Evolutionary conservation across 2,888 invertebrate genomes (phyloP), one percentile per base, ranked within the genome.

Genomic region (Hirtodrosophila duncani): DNA sequence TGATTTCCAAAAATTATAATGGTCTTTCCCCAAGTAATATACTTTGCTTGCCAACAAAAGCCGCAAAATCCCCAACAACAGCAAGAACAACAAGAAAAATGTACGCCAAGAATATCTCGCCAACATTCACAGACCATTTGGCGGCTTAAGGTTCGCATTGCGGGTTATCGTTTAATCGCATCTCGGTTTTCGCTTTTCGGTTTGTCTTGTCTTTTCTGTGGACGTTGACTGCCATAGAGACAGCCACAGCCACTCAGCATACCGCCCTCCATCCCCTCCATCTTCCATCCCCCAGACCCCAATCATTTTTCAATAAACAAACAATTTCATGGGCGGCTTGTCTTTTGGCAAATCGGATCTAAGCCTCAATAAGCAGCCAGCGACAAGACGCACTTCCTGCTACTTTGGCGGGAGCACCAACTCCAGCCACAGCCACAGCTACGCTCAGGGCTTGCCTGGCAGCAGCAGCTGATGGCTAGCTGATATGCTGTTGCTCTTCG

Each of bases 241-340:
- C 29, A 16, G 38, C n/a, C 21, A 20, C 51, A 51, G 51, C 37
- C 33, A 60, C 51, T 55, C 42, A 50, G 52, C 31, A 55, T 30
- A 42, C 5, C 16, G 36, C 39, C 23, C 8, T 1, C 9, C 41
- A 3, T 18, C 10, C 33, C 27, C 10, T 27, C 39, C 6, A 18
- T 34, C 18, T 41, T 29, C 52, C 43, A 30, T 33, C 44, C 48
- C 62, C 45, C 24, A 48, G 52, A 46, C 67, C 65, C 62, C 74
- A 77, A 77, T 80, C 77, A 78, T 78, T 78, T 78, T 78, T 78
- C 77, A 78, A 78, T 78, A 78, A 78, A 81, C 77, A 78, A 78
- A 81, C 77, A 78, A 78, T 78, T 78, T 78, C 81, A 78, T 78
- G 77, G 72, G 60, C 77, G 62, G 72, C 74, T 80, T 75, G 80